Evolutionary conservation across 2,888 invertebrate species (phyloP), one percentile per base, ranked within the genome.

Genomic region (Ceriagrion tenellum): DNA sequence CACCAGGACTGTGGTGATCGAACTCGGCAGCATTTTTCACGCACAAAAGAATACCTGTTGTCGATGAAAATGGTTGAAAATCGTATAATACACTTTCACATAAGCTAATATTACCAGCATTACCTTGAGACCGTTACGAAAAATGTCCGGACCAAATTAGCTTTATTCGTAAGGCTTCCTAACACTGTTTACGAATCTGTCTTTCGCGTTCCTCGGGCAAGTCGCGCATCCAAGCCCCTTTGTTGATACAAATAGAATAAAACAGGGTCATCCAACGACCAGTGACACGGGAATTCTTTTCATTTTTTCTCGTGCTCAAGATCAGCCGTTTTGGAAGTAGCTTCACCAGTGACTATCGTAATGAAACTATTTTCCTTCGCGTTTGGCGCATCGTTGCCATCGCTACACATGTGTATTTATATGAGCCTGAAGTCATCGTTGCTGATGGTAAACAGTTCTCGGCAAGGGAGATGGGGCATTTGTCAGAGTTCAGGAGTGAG

Each of bases 301-400:
- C 69, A 47, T 23, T 35, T 47, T 13, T 30, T 4, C 69, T 74
- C 69, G 69, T 69, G 47, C 69, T 63, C 26, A 74, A 93, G 47
- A 69, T 13, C 69, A 69, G 47, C 47, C 47, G 81, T 81, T 81
- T 35, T 35, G 81, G 81, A 40, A 26, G 69, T 55, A 16, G 93
- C 69, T 26, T 47, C 16, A 26, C 69, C 69, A n/a, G 55, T 35
- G 47, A 47, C 69, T 23, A 91, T 35, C 93, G 47, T 93, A 93
- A 93, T 93, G 93, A 93, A 93, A 93, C 93, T 93, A 93, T 93
- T 93, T 93, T 93, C n/a, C 74, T 55, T 26, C 26, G 81, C 47
- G 16, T 63, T 69, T 74, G 93, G 69, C 93, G 26, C 69, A 74
- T 69, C 69, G 69, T 47, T 69, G 47, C 69, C 47, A 47, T 93